Conservation (phyloP, 30 jellyfish, hydroid and myxozoan genomes). For the Aurelia coerulea region DNA sequence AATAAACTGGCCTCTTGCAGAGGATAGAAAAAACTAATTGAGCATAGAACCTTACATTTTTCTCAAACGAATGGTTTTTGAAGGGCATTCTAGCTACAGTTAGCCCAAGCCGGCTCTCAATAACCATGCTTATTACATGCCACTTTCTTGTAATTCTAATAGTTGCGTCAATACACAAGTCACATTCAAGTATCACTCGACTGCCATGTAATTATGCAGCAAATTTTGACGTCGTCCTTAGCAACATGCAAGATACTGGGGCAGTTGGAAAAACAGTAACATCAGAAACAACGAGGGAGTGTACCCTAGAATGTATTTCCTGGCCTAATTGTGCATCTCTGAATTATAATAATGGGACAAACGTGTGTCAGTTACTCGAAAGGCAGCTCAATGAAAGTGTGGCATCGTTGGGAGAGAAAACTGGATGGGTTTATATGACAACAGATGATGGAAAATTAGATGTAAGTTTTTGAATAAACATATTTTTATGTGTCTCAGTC, state of each 20-base stretch:
- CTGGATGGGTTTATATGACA: constrained; percentile 36
- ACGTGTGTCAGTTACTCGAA: constrained; percentile 16
- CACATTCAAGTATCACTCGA: neutral
- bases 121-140: too few species aligned
- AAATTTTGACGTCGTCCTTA: constrained; percentile 5
- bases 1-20: too few species aligned
- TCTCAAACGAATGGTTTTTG: too few species aligned
- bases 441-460: constrained; percentile 8
- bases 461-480: constrained; percentile 3
- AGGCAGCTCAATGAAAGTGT: constrained; percentile 17
- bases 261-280: constrained; percentile 2
- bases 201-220: constrained; percentile 31
- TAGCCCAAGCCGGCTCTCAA: too few species aligned
- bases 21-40: too few species aligned
- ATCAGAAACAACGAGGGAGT: constrained; percentile 3
- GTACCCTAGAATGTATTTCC: constrained; percentile 28
- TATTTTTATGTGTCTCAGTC: too few species aligned
- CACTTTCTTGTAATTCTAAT: too few species aligned
- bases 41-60: too few species aligned
- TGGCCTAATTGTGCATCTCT: constrained; percentile 19
- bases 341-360: constrained; percentile 7
- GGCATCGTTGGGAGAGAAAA: neutral
- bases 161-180: neutral
- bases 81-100: too few species aligned
- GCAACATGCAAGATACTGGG: constrained; percentile 21